Evolutionary conservation across 2,888 invertebrate genomes (phyloP).

Genomic region (Melikaiella ostensackeni): DNA sequence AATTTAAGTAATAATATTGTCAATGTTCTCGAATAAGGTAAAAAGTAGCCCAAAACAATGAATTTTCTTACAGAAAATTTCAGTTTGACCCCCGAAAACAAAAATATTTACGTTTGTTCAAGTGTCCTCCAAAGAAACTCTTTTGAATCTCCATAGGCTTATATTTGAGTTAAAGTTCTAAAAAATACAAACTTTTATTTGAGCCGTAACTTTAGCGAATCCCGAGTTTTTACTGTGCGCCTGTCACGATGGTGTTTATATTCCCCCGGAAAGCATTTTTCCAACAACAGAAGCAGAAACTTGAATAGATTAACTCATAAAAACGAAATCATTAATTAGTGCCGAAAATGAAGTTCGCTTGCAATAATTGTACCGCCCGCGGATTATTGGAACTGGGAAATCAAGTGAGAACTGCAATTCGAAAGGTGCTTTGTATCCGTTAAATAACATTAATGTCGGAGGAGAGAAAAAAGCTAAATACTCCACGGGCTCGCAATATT

Average conservation of each 20-base stretch:
- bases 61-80: too few relatives aligned
- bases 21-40: too few relatives aligned
- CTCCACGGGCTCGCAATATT: conserved; percentile 15
- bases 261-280: not conserved
- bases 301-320: conserved; percentile 2
- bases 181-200: too few relatives aligned
- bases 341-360: conserved; percentile 5
- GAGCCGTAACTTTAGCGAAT: too few relatives aligned
- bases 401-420: not conserved
- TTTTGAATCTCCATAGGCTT: too few relatives aligned
- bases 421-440: conserved; percentile 22
- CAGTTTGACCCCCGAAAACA: too few relatives aligned
- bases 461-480: conserved; percentile 11
- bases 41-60: too few relatives aligned
- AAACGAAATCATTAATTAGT: conserved; percentile 23
- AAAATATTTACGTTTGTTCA: too few relatives aligned
- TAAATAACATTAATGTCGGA: conserved; percentile 16
- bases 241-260: not conserved
- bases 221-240: too few relatives aligned
- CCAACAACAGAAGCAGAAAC: not conserved
- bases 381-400: conserved; percentile 28
- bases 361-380: conserved; percentile 10
- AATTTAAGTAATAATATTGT: too few relatives aligned
- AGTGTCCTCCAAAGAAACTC: too few relatives aligned
- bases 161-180: too few relatives aligned